Evolutionary conservation across 2,888 invertebrate species (phyloP), one percentile per base, ranked within the genome.

Genomic region (Resseliella maxima): DNA sequence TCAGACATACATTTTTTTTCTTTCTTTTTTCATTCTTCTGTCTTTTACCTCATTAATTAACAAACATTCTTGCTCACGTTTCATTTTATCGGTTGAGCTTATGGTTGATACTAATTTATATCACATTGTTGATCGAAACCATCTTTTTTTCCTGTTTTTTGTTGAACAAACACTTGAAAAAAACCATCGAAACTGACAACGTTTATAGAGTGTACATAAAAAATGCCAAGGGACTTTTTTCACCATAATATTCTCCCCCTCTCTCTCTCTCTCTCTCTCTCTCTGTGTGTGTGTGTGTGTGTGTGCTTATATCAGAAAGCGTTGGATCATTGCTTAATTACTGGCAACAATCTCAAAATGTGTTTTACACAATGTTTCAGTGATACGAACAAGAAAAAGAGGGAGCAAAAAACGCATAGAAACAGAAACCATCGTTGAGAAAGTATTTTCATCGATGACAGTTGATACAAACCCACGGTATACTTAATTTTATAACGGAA

Each of bases 261-360:
- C n/a, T n/a, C n/a, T n/a, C n/a, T n/a, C n/a, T n/a, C n/a, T n/a
- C n/a, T n/a, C n/a, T n/a, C n/a, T n/a, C n/a, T n/a, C n/a, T n/a
- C n/a, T n/a, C n/a, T n/a, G n/a, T n/a, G n/a, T n/a, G n/a, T n/a
- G n/a, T n/a, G n/a, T n/a, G 41, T n/a, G 21, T 59, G 12, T 72
- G 72, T 24, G 72, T 35, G 5, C 0, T 1, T 72, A 31, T 35
- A 31, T 2, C 72, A 35, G 15, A 72, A 72, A 72, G 2, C 31
- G n/a, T 35, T 72, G 27, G 72, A 72, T 72, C 72, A 72, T 31
- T 72, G 72, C 72, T 72, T 72, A 72, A 72, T 72, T 72, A 72
- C 31, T 72, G 72, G 15, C 12, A 72, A 31, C 72, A 72, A 31
- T 31, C 72, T 72, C 31, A 12, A 72, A 72, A 31, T 31, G 72